A percentile compares a stretch with the other conserved stretches of the same genome.
These are phyloP conservation scores for Akabosia matsudoensis DNA, from an alignment of 1,140 invertebrate genomes.

Conservation along the genomic window DNA sequence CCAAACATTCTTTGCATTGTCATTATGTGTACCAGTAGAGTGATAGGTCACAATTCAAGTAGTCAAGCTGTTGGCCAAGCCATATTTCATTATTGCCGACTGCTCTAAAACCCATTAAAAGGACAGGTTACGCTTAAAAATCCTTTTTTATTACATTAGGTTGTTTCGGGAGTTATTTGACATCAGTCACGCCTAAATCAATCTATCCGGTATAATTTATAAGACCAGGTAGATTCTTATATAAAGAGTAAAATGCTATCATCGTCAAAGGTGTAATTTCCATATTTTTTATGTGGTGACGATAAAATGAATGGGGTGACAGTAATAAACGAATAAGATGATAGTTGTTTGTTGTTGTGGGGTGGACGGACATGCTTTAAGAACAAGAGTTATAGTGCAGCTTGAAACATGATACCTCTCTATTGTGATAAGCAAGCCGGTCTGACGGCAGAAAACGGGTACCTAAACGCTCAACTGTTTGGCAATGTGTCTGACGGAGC, in stretches of 20 bases:
- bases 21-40: neutral
- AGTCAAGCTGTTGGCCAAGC: neutral
- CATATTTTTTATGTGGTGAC: conserved; percentile 22
- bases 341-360: neutral
- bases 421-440: neutral
- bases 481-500: neutral
- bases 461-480: neutral
- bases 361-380: neutral
- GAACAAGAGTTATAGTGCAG: neutral
- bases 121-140: conserved; percentile 2
- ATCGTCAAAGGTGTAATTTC: conserved; percentile 15
- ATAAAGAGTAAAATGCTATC: neutral
- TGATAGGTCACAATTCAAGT: conserved; percentile 1
- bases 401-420: neutral
- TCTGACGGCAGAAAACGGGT: too few relatives aligned
- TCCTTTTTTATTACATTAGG: neutral
- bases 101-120: conserved; percentile 1
- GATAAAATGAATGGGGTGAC: conserved; percentile 16
- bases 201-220: neutral
- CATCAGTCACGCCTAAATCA: neutral
- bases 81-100: neutral
- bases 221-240: neutral
- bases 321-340: neutral
- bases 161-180: neutral
- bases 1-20: neutral